Evolutionary conservation across 1,140 invertebrate genomes (phyloP).

Genomic region (Hermetia illucens): DNA sequence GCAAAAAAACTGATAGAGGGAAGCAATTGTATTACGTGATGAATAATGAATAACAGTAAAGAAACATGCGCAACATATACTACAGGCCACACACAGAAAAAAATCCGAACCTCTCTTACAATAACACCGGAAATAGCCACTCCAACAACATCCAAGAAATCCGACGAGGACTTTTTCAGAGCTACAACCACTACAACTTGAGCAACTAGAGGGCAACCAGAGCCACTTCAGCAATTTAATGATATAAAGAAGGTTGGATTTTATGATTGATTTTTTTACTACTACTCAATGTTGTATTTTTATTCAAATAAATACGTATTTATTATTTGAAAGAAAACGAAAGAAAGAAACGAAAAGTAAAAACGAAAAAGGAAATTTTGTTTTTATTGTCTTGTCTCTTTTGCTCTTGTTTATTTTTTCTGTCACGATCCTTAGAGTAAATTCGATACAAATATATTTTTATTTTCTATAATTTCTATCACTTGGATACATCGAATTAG

Average conservation of each 20-base stretch:
- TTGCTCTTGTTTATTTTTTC: neutral
- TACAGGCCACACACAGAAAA: no score
- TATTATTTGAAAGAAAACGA: neutral
- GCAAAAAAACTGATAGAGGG: no score
- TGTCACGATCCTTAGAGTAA: neutral
- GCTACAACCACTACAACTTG: no score
- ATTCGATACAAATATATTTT: neutral
- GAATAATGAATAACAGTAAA: no score
- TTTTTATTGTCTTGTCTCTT: neutral
- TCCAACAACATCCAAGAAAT: constrained; percentile 3
- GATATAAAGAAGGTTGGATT: constrained; percentile 2
- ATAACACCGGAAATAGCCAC: no score
- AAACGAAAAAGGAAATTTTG: neutral
- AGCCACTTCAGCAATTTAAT: no score
- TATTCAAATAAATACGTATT: constrained; percentile 2
- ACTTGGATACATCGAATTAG: neutral
- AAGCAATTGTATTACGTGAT: no score
- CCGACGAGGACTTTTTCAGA: neutral
- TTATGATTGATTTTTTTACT: constrained; percentile 1
- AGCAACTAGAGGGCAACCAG: no score
- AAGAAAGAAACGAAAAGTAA: neutral
- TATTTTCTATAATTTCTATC: neutral
- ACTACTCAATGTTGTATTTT: constrained; percentile 2
- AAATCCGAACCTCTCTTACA: no score
- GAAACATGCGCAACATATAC: no score